These are phyloP conservation scores for Epirrita christyi DNA, from an alignment of 2,888 invertebrate genomes.

Conservation along the genomic window DNA sequence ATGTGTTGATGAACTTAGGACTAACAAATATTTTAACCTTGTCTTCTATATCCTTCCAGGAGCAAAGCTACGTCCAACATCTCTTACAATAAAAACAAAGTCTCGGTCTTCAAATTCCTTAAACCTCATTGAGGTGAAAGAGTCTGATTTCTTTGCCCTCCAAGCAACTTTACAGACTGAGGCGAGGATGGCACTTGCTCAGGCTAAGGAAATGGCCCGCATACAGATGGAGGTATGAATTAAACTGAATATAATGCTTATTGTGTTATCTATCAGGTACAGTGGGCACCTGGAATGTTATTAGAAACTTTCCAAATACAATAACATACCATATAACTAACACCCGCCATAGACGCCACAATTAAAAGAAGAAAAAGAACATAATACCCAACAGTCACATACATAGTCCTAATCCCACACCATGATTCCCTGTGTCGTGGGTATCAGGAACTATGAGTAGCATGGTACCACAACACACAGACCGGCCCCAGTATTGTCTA, in stretches of 20 bases:
- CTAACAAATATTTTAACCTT: not conserved
- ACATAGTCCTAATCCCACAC: too few species aligned
- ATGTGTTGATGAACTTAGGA: too few species aligned
- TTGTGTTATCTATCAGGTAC: not conserved
- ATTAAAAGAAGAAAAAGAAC: too few species aligned
- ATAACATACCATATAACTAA: not conserved
- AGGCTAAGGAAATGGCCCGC: conserved; percentile 96
- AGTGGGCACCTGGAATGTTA: too few species aligned
- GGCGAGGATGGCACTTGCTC: conserved; percentile 93
- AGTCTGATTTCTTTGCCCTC: conserved; percentile 92
- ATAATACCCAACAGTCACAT: not conserved
- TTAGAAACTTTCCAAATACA: too few species aligned
- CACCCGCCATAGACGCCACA: too few species aligned
- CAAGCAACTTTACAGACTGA: conserved; percentile 94
- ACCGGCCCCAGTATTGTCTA: too few species aligned
- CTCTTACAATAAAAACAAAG: conserved; percentile 74
- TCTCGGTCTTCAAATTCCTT: conserved; percentile 80
- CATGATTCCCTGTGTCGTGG: too few species aligned
- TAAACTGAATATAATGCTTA: not conserved
- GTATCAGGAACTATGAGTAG: too few species aligned
- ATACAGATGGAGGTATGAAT: conserved; percentile 93
- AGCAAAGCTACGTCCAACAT: conserved; percentile 73
- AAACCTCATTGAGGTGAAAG: conserved; percentile 76
- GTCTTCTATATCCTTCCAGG: conserved; percentile 48
- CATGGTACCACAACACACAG: too few species aligned